Evolutionary conservation across 1,140 invertebrate species (phyloP), one percentile per base, ranked within the genome.

Genomic region (Drosophila ogumai): DNA sequence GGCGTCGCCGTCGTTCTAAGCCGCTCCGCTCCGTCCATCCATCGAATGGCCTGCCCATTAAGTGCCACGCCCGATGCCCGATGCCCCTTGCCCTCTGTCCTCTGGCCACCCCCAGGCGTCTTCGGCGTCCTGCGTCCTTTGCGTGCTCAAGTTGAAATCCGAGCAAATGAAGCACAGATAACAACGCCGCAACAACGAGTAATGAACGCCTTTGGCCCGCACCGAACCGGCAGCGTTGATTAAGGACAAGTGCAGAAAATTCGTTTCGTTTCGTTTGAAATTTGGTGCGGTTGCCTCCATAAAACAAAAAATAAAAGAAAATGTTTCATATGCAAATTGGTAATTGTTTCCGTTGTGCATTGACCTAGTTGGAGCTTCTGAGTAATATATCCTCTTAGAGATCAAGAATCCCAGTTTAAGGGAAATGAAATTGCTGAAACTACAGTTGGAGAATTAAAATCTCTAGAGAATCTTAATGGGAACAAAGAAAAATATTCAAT

Each of bases 121-220:
- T 9, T 28, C 22, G 2, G 15, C 46, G 47, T 63, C 60, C 56
- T 68, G 41, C 47, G 81, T 61, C 71, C 67, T 80, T 88, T 88
- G 84, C 84, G 84, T 87, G 84, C 84, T 77, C 76, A 87, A 87
- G 84, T 87, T 84, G 84, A 87, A 88, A 87, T 88, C 82, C 74
- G 41, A 76, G 71, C 82, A 75, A 87, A 87, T 86, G 79, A 86
- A 86, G 71, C 82, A 87, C 69, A 88, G 80, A 87, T 84, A 88
- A 80, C 80, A 68, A 68, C 57, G 49, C 47, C 41, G 46, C 17
- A 50, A 54, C 58, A 65, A 36, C 58, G 52, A 65, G 40, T 78
- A 84, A 84, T 65, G 65, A 85, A 77, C 66, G 77, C 81, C 73
- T 75, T 64, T 60, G 63, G 82, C 46, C 43, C 43, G 50, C 71